These are phyloP conservation scores for Macropodus opercularis DNA, from an alignment of 2,797 vertebrate species.

Conservation along the genomic window DNA sequence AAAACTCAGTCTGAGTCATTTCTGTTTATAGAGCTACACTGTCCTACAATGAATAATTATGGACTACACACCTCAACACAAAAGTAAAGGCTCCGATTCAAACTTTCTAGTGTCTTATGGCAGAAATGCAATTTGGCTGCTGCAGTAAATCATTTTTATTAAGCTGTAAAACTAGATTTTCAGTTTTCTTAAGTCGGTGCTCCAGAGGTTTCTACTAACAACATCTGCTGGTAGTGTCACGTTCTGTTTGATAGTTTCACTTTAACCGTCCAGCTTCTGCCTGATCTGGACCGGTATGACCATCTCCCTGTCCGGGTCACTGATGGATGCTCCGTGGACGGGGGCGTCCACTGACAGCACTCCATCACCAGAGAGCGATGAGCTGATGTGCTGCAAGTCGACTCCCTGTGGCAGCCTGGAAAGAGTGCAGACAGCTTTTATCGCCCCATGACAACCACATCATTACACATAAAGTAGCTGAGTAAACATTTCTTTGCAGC, in stretches of 20 bases:
- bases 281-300: constrained; percentile 79
- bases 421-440: constrained; percentile 2
- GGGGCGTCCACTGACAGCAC: constrained; percentile 80
- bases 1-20: not conserved
- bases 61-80: too few species aligned
- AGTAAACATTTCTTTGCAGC: not conserved
- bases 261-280: constrained; percentile 54
- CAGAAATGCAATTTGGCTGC: constrained; percentile 17
- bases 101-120: not conserved
- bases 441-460: not conserved
- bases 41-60: not conserved
- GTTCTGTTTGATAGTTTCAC: constrained; percentile 28
- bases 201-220: constrained; percentile 5
- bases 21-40: not conserved
- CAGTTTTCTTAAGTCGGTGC: constrained; percentile 8
- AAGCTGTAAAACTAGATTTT: not conserved
- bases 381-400: constrained; percentile 77
- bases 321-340: constrained; percentile 35
- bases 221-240: not conserved
- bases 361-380: constrained; percentile 75
- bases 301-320: constrained; percentile 52
- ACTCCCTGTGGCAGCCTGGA: constrained; percentile 78
- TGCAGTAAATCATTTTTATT: constrained; percentile 10
- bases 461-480: not conserved
- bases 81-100: constrained; percentile 4